Evolutionary conservation across 2,888 invertebrate genomes (phyloP).

Genomic region (Thymelicus lineola): DNA sequence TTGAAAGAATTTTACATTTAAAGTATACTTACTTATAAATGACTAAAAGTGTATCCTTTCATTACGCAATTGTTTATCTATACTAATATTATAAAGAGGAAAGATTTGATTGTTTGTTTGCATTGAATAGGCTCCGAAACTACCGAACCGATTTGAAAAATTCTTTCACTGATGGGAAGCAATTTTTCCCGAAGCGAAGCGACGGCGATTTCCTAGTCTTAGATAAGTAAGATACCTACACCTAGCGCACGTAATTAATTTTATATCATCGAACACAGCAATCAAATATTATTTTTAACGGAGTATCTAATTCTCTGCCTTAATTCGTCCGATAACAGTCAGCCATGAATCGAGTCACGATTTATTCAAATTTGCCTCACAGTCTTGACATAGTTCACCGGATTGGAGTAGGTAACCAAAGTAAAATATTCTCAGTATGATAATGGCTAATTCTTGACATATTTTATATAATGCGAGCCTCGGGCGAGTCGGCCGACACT

Average conservation of each 20-base stretch:
- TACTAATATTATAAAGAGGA: no score
- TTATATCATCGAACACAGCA: slow-evolving; percentile 61
- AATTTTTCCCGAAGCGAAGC: no score
- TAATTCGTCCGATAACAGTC: slow-evolving; percentile 36
- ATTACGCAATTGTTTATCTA: not conserved
- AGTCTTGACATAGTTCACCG: slow-evolving; percentile 58
- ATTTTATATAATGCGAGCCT: slow-evolving; percentile 81
- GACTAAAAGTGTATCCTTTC: no score
- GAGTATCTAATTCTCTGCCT: slow-evolving; percentile 47
- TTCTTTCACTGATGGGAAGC: no score
- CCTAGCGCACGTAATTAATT: slow-evolving; percentile 38
- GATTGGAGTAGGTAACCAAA: slow-evolving; percentile 57
- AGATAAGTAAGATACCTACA: not conserved
- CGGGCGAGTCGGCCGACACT: slow-evolving; percentile 79
- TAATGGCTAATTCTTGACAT: slow-evolving; percentile 84
- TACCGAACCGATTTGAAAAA: no score
- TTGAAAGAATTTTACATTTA: no score
- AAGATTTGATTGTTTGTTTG: no score
- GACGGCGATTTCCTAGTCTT: no score
- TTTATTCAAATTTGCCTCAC: slow-evolving; percentile 54
- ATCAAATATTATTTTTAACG: slow-evolving; percentile 47
- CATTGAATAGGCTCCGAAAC: no score
- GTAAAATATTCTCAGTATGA: slow-evolving; percentile 74
- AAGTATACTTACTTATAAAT: no score
- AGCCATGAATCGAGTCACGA: slow-evolving; percentile 53